Conservation (phyloP, 2,888 invertebrate species). For the Gnatocerus cornutus region DNA sequence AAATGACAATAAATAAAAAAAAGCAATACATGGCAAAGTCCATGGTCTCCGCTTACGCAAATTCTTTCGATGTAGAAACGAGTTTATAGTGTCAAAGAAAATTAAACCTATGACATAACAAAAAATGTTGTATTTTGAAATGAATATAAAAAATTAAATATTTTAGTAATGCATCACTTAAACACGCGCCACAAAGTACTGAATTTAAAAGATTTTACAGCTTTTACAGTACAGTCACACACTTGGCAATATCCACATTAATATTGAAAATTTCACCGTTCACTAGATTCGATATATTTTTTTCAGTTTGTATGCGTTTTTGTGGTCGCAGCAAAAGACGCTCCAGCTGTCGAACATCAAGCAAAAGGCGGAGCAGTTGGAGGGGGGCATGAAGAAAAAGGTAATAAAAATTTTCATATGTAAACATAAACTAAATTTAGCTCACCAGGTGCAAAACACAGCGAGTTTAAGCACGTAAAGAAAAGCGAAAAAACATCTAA, state of each 20-base stretch:
- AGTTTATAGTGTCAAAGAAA: not conserved
- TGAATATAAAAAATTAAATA: too few relatives aligned
- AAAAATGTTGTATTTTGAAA: too few relatives aligned
- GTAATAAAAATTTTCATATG: slow-evolving; percentile 20
- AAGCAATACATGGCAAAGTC: not conserved
- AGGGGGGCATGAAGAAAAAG: slow-evolving; percentile 42
- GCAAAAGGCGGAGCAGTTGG: slow-evolving; percentile 17
- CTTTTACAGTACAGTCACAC: too few relatives aligned
- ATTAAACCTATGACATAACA: too few relatives aligned
- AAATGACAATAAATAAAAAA: too few relatives aligned
- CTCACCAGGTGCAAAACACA: slow-evolving; percentile 52
- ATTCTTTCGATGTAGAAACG: not conserved
- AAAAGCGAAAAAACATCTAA: slow-evolving; percentile 59
- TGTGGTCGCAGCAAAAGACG: slow-evolving; percentile 25
- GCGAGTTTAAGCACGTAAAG: slow-evolving; percentile 55
- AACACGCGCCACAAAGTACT: too few relatives aligned
- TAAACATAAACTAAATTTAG: slow-evolving; percentile 12
- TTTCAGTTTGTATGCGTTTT: slow-evolving; percentile 40
- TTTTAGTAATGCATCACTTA: too few relatives aligned
- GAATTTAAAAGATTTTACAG: too few relatives aligned
- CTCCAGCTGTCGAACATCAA: slow-evolving; percentile 21
- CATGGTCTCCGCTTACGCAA: not conserved
- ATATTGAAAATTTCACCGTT: too few relatives aligned
- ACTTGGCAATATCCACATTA: too few relatives aligned
- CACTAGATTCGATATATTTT: too few relatives aligned